Percentiles rank a stretch among this genome's conserved stretches.
phyloP scores from a whole-genome alignment of 1,140 invertebrate genomes.

The Atta texana region DNA sequence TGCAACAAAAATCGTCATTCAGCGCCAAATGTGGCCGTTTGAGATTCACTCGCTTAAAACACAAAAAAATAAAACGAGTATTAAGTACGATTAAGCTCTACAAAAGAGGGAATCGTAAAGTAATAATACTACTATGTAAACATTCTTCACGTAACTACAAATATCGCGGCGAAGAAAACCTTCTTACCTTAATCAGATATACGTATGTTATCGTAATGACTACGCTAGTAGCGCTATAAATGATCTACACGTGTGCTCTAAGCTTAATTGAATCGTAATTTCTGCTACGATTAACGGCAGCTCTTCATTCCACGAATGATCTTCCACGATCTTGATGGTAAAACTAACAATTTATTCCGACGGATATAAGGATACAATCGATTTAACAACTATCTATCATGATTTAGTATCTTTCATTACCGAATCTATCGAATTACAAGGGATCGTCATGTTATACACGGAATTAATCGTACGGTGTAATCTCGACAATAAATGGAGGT shows the following conservation, averaged over 20 bases:
- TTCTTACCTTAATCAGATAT: slow-evolving; percentile 50
- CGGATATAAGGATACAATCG: slow-evolving; percentile 33
- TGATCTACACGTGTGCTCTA: slow-evolving; percentile 35
- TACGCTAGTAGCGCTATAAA: slow-evolving; percentile 57
- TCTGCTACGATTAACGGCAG: slow-evolving; percentile 23
- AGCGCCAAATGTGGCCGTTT: slow-evolving; percentile 43
- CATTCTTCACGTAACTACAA: background rate
- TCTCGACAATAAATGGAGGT: slow-evolving; percentile 60
- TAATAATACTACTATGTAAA: slow-evolving; percentile 6
- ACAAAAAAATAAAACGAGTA: slow-evolving; percentile 32
- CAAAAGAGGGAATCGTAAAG: slow-evolving; percentile 6
- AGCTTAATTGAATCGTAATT: slow-evolving; percentile 49
- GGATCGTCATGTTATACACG: slow-evolving; percentile 18
- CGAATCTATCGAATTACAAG: slow-evolving; percentile 29
- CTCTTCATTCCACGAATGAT: slow-evolving; percentile 38
- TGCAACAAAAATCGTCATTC: slow-evolving; percentile 7
- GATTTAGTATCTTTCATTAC: slow-evolving; percentile 19
- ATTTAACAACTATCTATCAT: slow-evolving; percentile 29
- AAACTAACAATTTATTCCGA: slow-evolving; percentile 45
- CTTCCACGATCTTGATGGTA: slow-evolving; percentile 41
- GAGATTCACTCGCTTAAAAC: background rate
- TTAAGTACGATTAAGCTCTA: slow-evolving; percentile 3
- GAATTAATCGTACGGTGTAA: slow-evolving; percentile 54
- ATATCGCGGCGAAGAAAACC: background rate
- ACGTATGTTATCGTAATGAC: slow-evolving; percentile 54